Evolutionary conservation across 2,888 invertebrate species (phyloP).

Genomic region (Tiliacea aurago): DNA sequence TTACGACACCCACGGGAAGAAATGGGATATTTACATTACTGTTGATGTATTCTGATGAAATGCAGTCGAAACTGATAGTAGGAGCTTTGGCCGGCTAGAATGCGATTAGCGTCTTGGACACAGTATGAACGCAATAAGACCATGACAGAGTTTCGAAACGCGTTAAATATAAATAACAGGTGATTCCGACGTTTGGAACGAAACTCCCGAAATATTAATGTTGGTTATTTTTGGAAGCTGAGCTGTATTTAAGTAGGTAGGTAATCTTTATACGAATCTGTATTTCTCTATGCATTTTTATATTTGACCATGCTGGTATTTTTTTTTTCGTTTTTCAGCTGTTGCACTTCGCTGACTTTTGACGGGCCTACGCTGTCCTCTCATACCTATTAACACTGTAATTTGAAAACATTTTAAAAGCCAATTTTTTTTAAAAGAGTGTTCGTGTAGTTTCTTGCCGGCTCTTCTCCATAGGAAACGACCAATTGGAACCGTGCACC

Average conservation of each 20-base stretch:
- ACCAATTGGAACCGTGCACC: too few species aligned
- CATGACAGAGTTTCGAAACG: constrained; percentile 64
- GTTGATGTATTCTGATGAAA: neutral
- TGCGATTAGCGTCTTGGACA: constrained; percentile 54
- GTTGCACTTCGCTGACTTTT: too few species aligned
- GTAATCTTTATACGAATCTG: constrained; percentile 47
- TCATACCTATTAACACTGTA: too few species aligned
- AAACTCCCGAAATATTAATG: constrained; percentile 54
- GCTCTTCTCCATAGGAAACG: too few species aligned
- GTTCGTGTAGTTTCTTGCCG: too few species aligned
- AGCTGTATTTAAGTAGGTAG: constrained; percentile 51
- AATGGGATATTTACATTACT: neutral
- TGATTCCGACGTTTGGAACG: constrained; percentile 60
- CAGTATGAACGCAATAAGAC: constrained; percentile 52
- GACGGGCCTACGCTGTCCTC: too few species aligned
- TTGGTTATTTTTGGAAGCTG: constrained; percentile 41
- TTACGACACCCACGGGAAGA: too few species aligned
- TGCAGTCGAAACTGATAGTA: constrained; percentile 27
- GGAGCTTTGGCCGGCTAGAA: constrained; percentile 33
- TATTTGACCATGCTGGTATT: neutral
- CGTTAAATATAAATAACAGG: constrained; percentile 63
- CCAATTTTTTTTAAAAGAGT: too few species aligned
- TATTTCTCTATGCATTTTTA: neutral
- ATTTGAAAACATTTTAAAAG: too few species aligned
- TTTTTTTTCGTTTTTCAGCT: neutral